These are phyloP conservation scores for Pogona vitticeps DNA, from an alignment of 2,113 vertebrate genomes.

Conservation along the genomic window DNA sequence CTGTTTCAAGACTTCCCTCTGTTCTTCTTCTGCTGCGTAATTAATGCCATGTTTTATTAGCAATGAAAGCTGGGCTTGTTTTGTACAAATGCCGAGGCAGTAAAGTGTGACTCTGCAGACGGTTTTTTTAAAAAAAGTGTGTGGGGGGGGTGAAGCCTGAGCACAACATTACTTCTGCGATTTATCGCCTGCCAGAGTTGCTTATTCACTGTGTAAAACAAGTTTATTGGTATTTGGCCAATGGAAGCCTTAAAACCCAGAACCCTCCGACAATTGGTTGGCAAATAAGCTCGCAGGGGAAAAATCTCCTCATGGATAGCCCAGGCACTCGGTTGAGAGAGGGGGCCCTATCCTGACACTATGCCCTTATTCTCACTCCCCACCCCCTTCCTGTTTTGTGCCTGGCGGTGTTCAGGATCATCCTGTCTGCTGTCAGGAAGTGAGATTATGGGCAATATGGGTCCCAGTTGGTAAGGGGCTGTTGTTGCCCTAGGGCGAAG, in stretches of 20 bases:
- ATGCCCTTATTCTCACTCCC: background rate
- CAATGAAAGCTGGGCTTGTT: conserved; percentile 57
- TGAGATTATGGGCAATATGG: too few relatives aligned
- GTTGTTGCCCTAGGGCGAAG: background rate
- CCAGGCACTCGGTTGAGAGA: conserved; percentile 21
- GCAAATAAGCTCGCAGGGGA: conserved; percentile 11
- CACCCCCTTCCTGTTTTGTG: background rate
- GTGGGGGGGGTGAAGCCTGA: conserved; percentile 27
- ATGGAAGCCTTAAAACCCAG: conserved; percentile 43
- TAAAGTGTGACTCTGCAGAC: conserved; percentile 68
- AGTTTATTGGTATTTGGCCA: conserved; percentile 66
- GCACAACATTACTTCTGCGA: conserved; percentile 59
- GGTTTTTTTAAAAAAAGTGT: conserved; percentile 2
- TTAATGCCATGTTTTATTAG: conserved; percentile 72
- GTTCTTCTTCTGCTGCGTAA: conserved; percentile 63
- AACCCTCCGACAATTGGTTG: conserved; percentile 27
- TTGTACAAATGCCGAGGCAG: conserved; percentile 57
- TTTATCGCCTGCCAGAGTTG: conserved; percentile 73
- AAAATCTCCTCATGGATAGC: background rate
- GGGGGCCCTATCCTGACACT: background rate
- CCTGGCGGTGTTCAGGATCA: background rate
- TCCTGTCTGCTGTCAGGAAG: too few relatives aligned
- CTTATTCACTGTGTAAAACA: conserved; percentile 63
- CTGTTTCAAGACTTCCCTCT: conserved; percentile 55
- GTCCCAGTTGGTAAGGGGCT: background rate